Conservation (phyloP, 1,140 invertebrate genomes). For the Centruroides sculpturatus region DNA sequence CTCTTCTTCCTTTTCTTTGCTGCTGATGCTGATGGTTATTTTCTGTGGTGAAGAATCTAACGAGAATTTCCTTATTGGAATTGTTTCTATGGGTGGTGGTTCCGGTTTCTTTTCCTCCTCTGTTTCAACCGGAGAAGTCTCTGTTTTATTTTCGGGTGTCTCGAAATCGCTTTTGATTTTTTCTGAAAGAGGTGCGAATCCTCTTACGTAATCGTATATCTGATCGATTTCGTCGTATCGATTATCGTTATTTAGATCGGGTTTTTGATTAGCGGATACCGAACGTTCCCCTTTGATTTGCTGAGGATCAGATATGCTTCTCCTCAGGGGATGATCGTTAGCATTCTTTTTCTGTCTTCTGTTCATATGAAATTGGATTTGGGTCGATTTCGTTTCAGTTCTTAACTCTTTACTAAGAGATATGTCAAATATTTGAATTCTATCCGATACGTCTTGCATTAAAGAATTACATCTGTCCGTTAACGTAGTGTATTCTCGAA, state of each 20-base stretch:
- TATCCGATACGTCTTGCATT: constrained; percentile 64
- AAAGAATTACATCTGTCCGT: constrained; percentile 61
- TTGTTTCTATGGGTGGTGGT: constrained; percentile 77
- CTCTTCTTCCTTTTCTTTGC: constrained; percentile 3
- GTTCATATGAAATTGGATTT: constrained; percentile 8
- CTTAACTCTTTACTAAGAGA: constrained; percentile 23
- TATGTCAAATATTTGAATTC: constrained; percentile 42
- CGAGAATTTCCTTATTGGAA: constrained; percentile 49
- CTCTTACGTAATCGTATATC: constrained; percentile 88
- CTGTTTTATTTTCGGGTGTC: constrained; percentile 11
- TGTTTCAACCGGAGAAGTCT: constrained; percentile 34
- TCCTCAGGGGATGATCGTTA: neutral
- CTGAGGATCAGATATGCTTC: constrained; percentile 14
- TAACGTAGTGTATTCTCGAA: constrained; percentile 62
- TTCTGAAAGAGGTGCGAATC: constrained; percentile 64
- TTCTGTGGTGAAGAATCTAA: neutral
- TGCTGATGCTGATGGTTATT: neutral
- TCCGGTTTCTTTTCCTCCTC: constrained; percentile 58
- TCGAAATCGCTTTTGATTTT: constrained; percentile 6
- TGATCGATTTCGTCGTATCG: constrained; percentile 87
- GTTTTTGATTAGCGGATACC: no score
- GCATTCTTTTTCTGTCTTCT: constrained; percentile 12
- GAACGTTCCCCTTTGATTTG: neutral
- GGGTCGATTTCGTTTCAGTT: constrained; percentile 18
- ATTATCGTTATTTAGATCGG: constrained; percentile 39